Conservation (phyloP, 2,888 invertebrate genomes). For the Lacanobia wlatinum region DNA sequence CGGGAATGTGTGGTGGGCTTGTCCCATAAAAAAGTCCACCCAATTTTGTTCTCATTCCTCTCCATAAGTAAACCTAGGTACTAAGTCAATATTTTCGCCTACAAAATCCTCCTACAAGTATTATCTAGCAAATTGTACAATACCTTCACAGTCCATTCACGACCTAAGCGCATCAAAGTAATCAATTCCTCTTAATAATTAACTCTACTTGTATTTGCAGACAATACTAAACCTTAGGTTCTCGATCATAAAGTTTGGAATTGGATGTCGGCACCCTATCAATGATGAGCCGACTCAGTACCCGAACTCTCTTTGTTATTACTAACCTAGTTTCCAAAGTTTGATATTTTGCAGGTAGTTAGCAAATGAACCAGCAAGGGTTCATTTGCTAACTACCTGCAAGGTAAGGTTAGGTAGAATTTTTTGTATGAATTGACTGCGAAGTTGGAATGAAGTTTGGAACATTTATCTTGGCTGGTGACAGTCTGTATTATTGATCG, state of each 20-base stretch:
- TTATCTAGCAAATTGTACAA: too few species aligned
- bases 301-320: conserved; percentile 55
- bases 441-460: conserved; percentile 24
- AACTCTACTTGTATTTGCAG: conserved; percentile 24
- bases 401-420: conserved; percentile 27
- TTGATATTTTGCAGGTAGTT: conserved; percentile 52
- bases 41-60: too few species aligned
- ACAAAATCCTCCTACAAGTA: too few species aligned
- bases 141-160: conserved; percentile 34
- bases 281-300: conserved; percentile 51
- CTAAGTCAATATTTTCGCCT: too few species aligned
- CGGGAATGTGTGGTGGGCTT: too few species aligned
- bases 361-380: conserved; percentile 54
- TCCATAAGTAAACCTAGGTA: too few species aligned
- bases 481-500: conserved; percentile 33
- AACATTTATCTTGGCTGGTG: conserved; percentile 43
- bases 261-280: conserved; percentile 20
- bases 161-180: conserved; percentile 39
- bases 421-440: conserved; percentile 43
- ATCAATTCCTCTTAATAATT: conserved; percentile 62
- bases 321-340: conserved; percentile 56
- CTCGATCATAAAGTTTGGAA: conserved; percentile 27
- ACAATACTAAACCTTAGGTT: conserved; percentile 14
- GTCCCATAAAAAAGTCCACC: too few species aligned
- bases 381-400: too few species aligned